A percentile compares a stretch with the other conserved stretches of the same genome.
phyloP scores from a whole-genome alignment of 2,113 vertebrate species.

The Suricata suricatta region DNA sequence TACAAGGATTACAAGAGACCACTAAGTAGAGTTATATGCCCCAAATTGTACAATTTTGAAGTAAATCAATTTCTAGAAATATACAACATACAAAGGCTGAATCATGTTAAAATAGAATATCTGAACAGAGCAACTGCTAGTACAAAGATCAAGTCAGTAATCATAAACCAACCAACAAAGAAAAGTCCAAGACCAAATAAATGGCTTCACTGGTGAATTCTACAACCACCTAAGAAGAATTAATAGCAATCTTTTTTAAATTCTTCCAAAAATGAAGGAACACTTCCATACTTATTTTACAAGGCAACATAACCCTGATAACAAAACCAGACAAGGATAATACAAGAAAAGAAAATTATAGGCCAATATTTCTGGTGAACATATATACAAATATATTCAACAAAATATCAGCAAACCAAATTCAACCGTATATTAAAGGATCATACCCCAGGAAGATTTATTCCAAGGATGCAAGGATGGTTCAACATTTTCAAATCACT shows the following conservation, averaged over 20 bases:
- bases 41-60: neutral
- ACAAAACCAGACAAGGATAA: neutral
- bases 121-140: neutral
- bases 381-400: neutral
- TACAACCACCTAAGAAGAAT: neutral
- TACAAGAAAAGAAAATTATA: neutral
- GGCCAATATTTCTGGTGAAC: neutral
- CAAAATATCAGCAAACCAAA: neutral
- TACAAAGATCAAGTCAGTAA: neutral
- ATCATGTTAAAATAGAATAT: neutral
- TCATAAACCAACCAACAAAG: neutral
- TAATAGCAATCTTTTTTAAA: neutral
- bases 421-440: neutral
- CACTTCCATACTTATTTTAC: neutral
- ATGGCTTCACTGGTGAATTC: neutral
- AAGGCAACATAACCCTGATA: neutral
- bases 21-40: neutral
- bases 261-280: neutral
- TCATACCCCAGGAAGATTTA: neutral
- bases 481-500: neutral
- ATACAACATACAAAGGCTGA: neutral
- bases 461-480: neutral
- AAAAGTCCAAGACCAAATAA: neutral
- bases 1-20: neutral
- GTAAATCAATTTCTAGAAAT: neutral